Evolutionary conservation across 2,113 vertebrate species (phyloP).

Genomic region (Macquaria australasica): DNA sequence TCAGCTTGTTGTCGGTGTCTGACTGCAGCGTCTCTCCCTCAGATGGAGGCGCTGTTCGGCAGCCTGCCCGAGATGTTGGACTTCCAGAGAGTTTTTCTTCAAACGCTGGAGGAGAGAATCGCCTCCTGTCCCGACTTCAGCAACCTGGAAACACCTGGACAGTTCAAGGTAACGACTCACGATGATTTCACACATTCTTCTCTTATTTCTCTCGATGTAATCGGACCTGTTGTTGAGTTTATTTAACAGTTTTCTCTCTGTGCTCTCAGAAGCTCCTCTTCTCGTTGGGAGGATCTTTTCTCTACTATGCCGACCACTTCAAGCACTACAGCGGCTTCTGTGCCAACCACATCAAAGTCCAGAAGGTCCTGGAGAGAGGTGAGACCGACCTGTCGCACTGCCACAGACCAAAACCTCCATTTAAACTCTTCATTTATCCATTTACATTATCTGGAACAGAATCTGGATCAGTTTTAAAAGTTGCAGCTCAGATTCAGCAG

Average conservation of each 20-base stretch:
- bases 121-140: constrained; percentile 89
- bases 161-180: constrained; percentile 87
- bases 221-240: too few species aligned
- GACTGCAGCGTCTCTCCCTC: neutral
- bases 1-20: neutral
- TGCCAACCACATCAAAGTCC: constrained; percentile 96
- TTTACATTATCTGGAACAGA: too few species aligned
- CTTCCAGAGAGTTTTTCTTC: constrained; percentile 95
- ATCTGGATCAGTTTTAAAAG: too few species aligned
- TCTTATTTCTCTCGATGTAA: too few species aligned
- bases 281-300: constrained; percentile 94
- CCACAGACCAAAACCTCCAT: neutral
- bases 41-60: constrained; percentile 97
- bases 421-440: too few species aligned
- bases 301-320: constrained; percentile 97
- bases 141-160: constrained; percentile 89
- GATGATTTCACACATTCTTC: neutral
- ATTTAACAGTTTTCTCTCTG: neutral
- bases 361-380: constrained; percentile 98
- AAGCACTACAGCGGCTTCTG: constrained; percentile 98
- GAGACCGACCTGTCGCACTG: too few species aligned
- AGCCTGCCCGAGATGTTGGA: constrained; percentile 95
- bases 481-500: too few species aligned
- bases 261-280: constrained; percentile 90
- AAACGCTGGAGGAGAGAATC: constrained; percentile 94